A percentile compares a stretch with the other conserved stretches of the same genome.
phyloP scores from a whole-genome alignment of 37 sponge, comb jelly and placozoan species.

The Petrosia ficiformis region DNA sequence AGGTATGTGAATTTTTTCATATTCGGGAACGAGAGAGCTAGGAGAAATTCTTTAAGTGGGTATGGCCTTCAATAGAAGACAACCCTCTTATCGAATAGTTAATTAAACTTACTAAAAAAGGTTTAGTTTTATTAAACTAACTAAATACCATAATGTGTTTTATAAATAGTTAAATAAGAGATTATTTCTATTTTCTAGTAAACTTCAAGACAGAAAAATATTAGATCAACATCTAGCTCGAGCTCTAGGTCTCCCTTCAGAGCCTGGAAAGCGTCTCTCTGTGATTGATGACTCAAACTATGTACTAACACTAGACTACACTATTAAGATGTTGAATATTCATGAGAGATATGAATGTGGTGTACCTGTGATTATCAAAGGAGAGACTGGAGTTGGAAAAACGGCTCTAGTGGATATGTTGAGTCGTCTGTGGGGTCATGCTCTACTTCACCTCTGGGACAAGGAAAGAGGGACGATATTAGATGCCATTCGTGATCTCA shows the following conservation, averaged over 20 bases:
- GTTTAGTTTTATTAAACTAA: too few species aligned
- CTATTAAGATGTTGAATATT: constrained; percentile 77
- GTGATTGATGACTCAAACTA: constrained; percentile 76
- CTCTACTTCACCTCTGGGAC: constrained; percentile 58
- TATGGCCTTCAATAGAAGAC: too few species aligned
- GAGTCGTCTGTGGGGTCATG: constrained; percentile 78
- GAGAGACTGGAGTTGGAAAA: constrained; percentile 96
- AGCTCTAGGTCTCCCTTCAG: constrained; percentile 64
- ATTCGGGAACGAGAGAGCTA: not conserved
- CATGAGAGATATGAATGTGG: constrained; percentile 72
- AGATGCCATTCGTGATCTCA: constrained; percentile 20
- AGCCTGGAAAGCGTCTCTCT: constrained; percentile 33
- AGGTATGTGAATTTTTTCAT: constrained; percentile 26
- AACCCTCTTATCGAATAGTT: not conserved
- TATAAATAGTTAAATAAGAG: too few species aligned
- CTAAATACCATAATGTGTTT: too few species aligned
- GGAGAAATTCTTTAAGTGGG: too few species aligned
- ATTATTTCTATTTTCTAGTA: too few species aligned
- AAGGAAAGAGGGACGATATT: constrained; percentile 21
- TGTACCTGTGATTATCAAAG: constrained; percentile 90
- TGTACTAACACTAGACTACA: constrained; percentile 89
- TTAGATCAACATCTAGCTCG: constrained; percentile 68
- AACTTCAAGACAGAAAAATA: constrained; percentile 39
- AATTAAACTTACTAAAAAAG: not conserved
- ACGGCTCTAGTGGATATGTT: constrained; percentile 88